Conservation (phyloP, 2,888 invertebrate genomes). For the Homarus gammarus region DNA sequence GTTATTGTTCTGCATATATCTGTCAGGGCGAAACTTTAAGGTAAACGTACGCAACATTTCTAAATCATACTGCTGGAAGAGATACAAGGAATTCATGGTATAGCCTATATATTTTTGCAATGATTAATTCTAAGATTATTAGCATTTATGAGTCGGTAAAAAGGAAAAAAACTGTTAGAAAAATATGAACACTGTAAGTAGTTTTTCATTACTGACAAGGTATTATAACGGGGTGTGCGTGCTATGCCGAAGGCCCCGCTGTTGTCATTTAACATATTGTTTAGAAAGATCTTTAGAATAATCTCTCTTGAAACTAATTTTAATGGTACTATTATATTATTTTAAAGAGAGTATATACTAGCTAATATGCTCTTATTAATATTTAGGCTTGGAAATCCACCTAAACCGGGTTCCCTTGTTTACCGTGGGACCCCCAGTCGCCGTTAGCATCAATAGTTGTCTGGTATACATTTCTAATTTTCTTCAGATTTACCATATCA, state of each 20-base stretch:
- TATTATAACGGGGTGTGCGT: constrained; percentile 44
- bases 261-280: not conserved
- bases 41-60: constrained; percentile 23
- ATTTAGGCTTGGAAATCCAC: not conserved
- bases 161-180: too few species aligned
- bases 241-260: constrained; percentile 42
- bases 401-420: constrained; percentile 39
- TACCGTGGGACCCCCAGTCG: constrained; percentile 49
- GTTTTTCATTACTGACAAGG: constrained; percentile 10
- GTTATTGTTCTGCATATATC: not conserved
- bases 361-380: too few species aligned
- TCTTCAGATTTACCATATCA: not conserved
- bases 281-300: too few species aligned
- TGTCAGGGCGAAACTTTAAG: constrained; percentile 36
- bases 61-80: not conserved
- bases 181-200: not conserved
- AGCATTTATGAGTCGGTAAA: not conserved
- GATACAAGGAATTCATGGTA: constrained; percentile 23
- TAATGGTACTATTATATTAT: too few species aligned
- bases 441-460: constrained; percentile 22
- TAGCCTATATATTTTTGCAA: not conserved
- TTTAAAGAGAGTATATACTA: too few species aligned
- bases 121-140: not conserved
- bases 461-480: not conserved
- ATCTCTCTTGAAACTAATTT: too few species aligned